A percentile compares a stretch with the other conserved stretches of the same genome.
phyloP scores from a whole-genome alignment of 2,113 vertebrate genomes.

The Sorex araneus region DNA sequence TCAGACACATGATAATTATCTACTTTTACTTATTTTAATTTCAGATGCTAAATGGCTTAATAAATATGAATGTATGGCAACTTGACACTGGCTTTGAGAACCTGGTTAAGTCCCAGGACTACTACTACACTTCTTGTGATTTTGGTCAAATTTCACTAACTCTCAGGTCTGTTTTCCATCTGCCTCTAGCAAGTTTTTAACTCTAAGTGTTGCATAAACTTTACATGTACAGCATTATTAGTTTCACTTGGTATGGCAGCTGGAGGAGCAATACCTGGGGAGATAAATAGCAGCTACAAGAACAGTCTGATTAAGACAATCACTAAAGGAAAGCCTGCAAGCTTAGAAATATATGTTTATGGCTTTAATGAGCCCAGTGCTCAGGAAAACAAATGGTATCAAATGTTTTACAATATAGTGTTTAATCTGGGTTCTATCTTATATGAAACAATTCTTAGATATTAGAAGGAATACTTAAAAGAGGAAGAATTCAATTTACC shows the following conservation, averaged over 20 bases:
- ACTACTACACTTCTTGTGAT: not conserved
- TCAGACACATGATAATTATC: not conserved
- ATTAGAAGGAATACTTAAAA: not conserved
- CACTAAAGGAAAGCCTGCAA: not conserved
- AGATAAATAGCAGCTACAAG: not conserved
- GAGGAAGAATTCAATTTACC: not conserved
- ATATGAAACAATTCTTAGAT: not conserved
- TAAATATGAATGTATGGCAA: conserved; percentile 11
- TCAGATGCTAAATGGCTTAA: not conserved
- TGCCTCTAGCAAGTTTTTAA: not conserved
- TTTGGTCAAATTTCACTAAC: conserved; percentile 25
- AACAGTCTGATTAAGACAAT: not conserved
- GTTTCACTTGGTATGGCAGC: not conserved
- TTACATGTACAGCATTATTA: not conserved
- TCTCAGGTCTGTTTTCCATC: not conserved
- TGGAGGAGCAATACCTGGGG: not conserved
- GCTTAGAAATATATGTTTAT: not conserved
- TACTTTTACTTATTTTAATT: not conserved
- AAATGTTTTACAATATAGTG: not conserved
- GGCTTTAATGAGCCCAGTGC: not conserved
- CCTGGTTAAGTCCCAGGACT: not conserved
- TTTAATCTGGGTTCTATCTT: not conserved
- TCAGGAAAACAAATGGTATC: not conserved
- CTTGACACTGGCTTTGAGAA: not conserved
- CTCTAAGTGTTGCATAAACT: not conserved